These are phyloP conservation scores for Meda fulgida DNA, from an alignment of 2,797 vertebrate species.

Conservation along the genomic window DNA sequence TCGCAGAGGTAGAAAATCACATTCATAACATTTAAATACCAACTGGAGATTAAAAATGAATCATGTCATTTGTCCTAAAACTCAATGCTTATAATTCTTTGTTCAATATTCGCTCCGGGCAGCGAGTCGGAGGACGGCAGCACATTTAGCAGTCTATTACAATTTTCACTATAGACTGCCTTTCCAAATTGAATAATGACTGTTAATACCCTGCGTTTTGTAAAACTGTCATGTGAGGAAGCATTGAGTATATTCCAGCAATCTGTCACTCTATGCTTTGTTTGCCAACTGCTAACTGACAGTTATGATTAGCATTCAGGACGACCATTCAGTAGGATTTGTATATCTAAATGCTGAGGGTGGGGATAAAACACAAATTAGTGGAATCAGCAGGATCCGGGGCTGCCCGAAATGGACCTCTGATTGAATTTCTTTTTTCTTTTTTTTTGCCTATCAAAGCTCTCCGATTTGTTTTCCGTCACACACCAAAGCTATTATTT, in stretches of 20 bases:
- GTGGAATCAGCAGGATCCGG: constrained; percentile 57
- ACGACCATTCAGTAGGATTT: constrained; percentile 45
- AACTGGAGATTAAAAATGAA: constrained; percentile 30
- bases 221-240: constrained; percentile 43
- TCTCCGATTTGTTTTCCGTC: constrained; percentile 54
- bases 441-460: constrained; percentile 38
- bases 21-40: constrained; percentile 37
- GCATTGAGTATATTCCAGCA: constrained; percentile 37
- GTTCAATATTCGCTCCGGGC: constrained; percentile 16
- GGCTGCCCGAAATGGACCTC: constrained; percentile 43
- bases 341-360: constrained; percentile 46
- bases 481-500: constrained; percentile 68
- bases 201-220: constrained; percentile 25
- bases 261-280: constrained; percentile 46
- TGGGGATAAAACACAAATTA: constrained; percentile 60
- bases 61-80: constrained; percentile 28
- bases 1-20: constrained; percentile 27
- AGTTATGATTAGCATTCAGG: constrained; percentile 58
- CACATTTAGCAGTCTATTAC: constrained; percentile 31
- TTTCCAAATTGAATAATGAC: constrained; percentile 53
- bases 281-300: constrained; percentile 52
- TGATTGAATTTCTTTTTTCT: constrained; percentile 61
- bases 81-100: background rate
- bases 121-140: background rate
- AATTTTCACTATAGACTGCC: constrained; percentile 48